These are phyloP conservation scores for Grammomys surdaster DNA, from an alignment of 2,113 vertebrate genomes.

Conservation along the genomic window DNA sequence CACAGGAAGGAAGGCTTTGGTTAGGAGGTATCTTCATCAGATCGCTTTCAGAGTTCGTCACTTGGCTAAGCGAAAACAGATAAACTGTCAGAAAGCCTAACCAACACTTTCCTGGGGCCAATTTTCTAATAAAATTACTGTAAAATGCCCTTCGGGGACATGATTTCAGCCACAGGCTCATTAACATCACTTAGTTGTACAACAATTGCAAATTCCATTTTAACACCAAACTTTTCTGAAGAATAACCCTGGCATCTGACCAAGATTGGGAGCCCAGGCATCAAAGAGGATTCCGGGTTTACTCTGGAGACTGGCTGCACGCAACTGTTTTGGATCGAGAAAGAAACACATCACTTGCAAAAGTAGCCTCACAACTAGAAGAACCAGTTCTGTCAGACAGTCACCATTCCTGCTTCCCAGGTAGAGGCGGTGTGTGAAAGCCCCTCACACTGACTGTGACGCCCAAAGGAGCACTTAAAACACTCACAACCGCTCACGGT, in stretches of 20 bases:
- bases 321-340: background rate
- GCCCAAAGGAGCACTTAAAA: background rate
- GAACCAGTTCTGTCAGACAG: background rate
- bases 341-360: background rate
- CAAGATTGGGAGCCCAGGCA: background rate
- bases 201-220: conserved; percentile 53
- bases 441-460: background rate
- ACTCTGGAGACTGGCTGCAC: background rate
- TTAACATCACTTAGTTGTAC: conserved; percentile 67
- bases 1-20: conserved; percentile 28
- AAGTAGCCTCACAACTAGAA: background rate
- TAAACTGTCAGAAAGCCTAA: conserved; percentile 50
- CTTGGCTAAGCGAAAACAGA: conserved; percentile 36
- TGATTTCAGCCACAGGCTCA: conserved; percentile 68
- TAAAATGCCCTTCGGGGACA: conserved; percentile 51
- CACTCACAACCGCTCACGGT: background rate
- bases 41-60: conserved; percentile 1
- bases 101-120: conserved; percentile 50
- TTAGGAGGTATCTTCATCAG: conserved; percentile 1
- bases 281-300: background rate
- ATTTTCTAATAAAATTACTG: conserved; percentile 71
- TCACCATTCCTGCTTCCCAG: background rate
- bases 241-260: background rate
- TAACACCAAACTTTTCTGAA: conserved; percentile 67
- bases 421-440: background rate